Evolutionary conservation across 2,888 invertebrate species (phyloP), one percentile per base, ranked within the genome.

Genomic region (Ichneumoninae sp.): DNA sequence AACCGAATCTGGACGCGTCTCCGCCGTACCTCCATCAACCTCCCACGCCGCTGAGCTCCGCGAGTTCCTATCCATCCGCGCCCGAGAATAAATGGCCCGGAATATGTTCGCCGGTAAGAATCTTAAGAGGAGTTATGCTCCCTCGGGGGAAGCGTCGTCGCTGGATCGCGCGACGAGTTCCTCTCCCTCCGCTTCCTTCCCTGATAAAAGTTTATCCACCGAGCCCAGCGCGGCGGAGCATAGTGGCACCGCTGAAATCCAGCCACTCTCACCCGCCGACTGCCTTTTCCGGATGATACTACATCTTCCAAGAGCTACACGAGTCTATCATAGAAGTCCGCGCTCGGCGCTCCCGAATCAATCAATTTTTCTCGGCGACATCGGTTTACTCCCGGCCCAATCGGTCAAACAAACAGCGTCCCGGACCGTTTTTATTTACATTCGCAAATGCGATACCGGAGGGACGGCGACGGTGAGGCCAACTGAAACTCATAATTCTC

Each of bases 161-260:
- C 66, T 71, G 82, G 73, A 80, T 88, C 87, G 80, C 86, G 83
- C 83, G 86, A 86, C 85, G 85, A 86, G 83, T 86, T 83, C 79
- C 84, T 73, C 69, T 52, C 71, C 52, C 47, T 19, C 13, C 52
- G 26, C 80, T 36, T 50, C 69, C 26, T 66, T 57, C 66, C 74
- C 57, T 66, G 83, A 83, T 79, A 71, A 81, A 76, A 79, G 65
- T 84, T 81, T 81, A 78, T 52, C 63, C 57, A 30, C 76, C 57
- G 52, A 47, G 40, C 10, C 36, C 65, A 36, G 76, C n/a, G 40
- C 44, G 40, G 6, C 33, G 16, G 54, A 73, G 74, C 70, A 82
- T 65, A 54, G 36, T 44, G n/a, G 13, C 19, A 65, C n/a, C 40
- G 47, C 68, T 77, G 52, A 77, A 81, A 77, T 81, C 68, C 68